Base-by-base conservation (phyloP, 2,888 invertebrate species). In the Drosophila helvetica region DNA sequence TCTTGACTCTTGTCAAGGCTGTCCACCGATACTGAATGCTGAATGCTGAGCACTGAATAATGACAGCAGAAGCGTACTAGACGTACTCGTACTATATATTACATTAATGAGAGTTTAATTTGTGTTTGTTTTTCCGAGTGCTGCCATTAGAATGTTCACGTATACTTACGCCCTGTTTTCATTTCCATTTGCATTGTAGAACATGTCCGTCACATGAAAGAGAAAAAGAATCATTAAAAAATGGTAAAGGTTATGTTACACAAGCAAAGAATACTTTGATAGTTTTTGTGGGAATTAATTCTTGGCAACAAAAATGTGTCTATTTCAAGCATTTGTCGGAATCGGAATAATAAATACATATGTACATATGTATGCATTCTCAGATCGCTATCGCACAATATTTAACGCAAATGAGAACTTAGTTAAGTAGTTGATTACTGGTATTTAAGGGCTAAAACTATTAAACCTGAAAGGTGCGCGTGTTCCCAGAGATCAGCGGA, bases 131-230 rank as follows among this genome's bases (percentile, higher is more conserved):
- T 80, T 78, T 54, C 52, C 30, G 22, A 58, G 42, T 46, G 25
- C 15, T 38, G 55, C 53, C 50, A 71, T 58, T 70, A 72, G 55
- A 56, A 33, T 48, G 60, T n/a, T 55, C 65, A 71, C 62, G 59
- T 58, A 71, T 87, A 82, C 85, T 85, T 80, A 88, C 85, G 72
- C 86, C 83, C 83, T 83, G 7, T 27, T 27, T 27, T 8, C 27
- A 22, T 22, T 22, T 22, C 22, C 22, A 18, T 60, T 60, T 46
- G n/a, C 47, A 46, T 51, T 66, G 52, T 30, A 50, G 56, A 47
- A 48, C 33, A 64, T 55, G 65, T 55, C 18, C 22, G n/a, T 19
- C 25, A 46, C 56, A 56, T 25, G 66, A 57, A 63, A 57, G 64
- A 22, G 22, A 22, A 54, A 42, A 71, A 17, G 18, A 33, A 30